phyloP scores from a whole-genome alignment of 2,113 vertebrate genomes.

The Trinectes maculatus region DNA sequence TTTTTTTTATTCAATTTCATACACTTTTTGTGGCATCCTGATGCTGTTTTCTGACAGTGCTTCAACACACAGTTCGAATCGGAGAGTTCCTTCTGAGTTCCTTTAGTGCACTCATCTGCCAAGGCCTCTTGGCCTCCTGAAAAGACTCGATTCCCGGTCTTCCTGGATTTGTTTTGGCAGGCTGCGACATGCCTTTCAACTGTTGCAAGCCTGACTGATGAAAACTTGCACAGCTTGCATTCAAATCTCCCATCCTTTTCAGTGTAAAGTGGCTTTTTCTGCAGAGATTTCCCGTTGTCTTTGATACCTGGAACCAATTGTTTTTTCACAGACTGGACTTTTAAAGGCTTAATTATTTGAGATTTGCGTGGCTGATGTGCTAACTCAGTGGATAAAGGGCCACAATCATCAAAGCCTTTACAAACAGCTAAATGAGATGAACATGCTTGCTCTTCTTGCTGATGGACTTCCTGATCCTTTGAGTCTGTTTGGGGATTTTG shows the following conservation, averaged over 20 bases:
- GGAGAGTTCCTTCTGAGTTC: constrained; percentile 61
- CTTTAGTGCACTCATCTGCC: neutral
- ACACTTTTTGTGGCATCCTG: constrained; percentile 85
- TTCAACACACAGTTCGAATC: constrained; percentile 87
- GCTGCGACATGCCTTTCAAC: constrained; percentile 83
- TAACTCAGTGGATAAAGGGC: neutral
- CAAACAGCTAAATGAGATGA: neutral
- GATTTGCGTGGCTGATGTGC: constrained; percentile 6
- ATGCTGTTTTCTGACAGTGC: constrained; percentile 84
- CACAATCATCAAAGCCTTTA: neutral
- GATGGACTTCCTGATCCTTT: neutral
- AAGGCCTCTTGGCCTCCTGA: constrained; percentile 1
- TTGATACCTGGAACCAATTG: neutral
- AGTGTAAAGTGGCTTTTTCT: constrained; percentile 14
- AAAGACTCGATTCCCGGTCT: neutral
- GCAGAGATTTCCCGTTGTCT: neutral
- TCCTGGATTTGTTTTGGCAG: constrained; percentile 54
- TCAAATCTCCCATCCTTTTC: constrained; percentile 79
- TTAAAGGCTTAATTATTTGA: neutral
- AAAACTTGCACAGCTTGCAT: constrained; percentile 86
- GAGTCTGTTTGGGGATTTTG: constrained; percentile 11
- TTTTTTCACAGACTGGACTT: constrained; percentile 7
- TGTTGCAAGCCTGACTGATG: constrained; percentile 84
- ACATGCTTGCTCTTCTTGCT: neutral
- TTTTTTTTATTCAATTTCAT: constrained; percentile 75